Evolutionary conservation across 2,113 vertebrate genomes (phyloP).

Genomic region (Gavialis gangeticus): DNA sequence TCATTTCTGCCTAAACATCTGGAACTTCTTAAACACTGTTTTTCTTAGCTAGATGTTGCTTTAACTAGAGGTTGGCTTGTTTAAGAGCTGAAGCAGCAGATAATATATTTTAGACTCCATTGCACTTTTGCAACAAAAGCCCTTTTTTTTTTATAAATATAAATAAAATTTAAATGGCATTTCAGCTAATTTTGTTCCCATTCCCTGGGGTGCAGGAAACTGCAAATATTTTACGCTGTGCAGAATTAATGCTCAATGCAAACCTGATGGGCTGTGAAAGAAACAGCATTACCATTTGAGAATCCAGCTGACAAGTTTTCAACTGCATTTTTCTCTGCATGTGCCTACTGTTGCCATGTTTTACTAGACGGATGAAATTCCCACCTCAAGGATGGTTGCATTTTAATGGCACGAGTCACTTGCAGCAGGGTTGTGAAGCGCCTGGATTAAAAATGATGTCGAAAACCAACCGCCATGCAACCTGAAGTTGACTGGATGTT

Average conservation of each 20-base stretch:
- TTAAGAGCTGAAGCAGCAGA: conserved; percentile 14
- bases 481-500: neutral
- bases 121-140: neutral
- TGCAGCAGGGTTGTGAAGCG: neutral
- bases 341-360: neutral
- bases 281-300: neutral
- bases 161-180: conserved; percentile 53
- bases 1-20: conserved; percentile 53
- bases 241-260: neutral
- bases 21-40: conserved; percentile 59
- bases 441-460: neutral
- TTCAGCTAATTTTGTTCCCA: conserved; percentile 34
- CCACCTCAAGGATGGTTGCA: neutral
- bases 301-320: neutral
- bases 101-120: conserved; percentile 11
- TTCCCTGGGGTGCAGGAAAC: neutral
- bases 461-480: neutral
- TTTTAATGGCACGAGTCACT: neutral
- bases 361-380: neutral
- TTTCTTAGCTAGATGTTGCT: neutral
- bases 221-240: conserved; percentile 27
- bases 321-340: neutral
- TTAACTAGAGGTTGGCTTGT: conserved; percentile 32
- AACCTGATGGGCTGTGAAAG: neutral
- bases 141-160: conserved; percentile 52